Evolutionary conservation across 2,113 vertebrate genomes (phyloP), one percentile per base, ranked within the genome.

Genomic region (Ammospiza caudacuta): DNA sequence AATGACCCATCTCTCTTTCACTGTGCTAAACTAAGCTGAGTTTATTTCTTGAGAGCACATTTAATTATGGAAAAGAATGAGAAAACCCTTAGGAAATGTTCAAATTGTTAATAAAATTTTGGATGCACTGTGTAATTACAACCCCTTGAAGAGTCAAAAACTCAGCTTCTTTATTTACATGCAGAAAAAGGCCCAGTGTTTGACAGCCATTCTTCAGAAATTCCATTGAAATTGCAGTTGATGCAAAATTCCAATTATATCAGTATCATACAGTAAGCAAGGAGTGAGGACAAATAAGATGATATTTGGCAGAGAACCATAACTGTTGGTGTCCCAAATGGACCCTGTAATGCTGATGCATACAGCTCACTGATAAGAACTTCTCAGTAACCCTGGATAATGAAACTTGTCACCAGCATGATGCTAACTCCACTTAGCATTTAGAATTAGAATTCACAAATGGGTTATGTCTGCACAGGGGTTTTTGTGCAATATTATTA

Each of bases 91-190:
- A 59, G 68, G 90, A 94, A 93, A 90, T 79, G 0, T 88, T 61
- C 31, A 72, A 91, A 90, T 44, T 76, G 33, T 84, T 89, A 92
- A 76, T 74, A 92, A 93, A 91, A 89, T 27, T 8, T 83, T 76
- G 43, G 25, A 80, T 58, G 20, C 13, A 10, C 28, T 89, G 28
- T 77, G 21, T 46, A 77, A 76, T 92, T 88, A 67, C 33, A 90
- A 9, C 1, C 11, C 15, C 33, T 72, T 5, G 1, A 82, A 52
- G 23, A 75, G 18, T 39, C 33, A 88, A 89, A 88, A 76, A 37
- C 43, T 87, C 58, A 39, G 21, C 18, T 78, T 52, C 31, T 89
- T 92, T 87, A 84, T 92, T 87, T 75, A 76, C 27, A 13, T 43
- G 11, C 9, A 70, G 51, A 70, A 85, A 79, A 49, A 39, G 33